A percentile compares a stretch with the other conserved stretches of the same genome.
These are phyloP conservation scores for Polydesmus complanatus DNA, from an alignment of 2,888 invertebrate species.

Conservation along the genomic window DNA sequence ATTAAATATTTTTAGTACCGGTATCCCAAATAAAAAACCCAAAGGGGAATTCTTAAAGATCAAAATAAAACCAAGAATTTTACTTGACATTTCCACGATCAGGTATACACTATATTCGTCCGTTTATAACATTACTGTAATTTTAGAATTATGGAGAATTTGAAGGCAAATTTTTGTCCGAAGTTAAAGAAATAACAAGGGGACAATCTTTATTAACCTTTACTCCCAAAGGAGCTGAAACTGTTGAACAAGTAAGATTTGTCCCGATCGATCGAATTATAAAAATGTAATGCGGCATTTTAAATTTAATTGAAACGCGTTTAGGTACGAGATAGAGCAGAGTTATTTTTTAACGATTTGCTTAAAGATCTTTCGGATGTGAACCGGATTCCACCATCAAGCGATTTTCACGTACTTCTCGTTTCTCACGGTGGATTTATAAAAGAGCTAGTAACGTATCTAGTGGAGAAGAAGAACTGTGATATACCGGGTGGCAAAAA, in stretches of 20 bases:
- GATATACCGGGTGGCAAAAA: neutral
- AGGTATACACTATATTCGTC: neutral
- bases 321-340: neutral
- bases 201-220: neutral
- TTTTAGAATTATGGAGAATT: neutral
- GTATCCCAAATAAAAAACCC: no score
- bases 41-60: no score
- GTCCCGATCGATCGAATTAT: no score
- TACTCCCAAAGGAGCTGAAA: neutral
- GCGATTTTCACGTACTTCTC: neutral
- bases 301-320: neutral
- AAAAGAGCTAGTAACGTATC: neutral
- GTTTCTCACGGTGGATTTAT: neutral
- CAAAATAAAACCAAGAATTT: no score
- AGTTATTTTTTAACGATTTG: neutral
- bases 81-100: no score
- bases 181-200: neutral
- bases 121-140: neutral
- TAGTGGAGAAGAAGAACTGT: neutral
- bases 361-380: no score
- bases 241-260: neutral
- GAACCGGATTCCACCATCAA: no score
- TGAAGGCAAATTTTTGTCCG: neutral
- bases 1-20: no score
- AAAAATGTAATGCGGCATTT: neutral